Evolutionary conservation across 2,888 invertebrate species (phyloP).

Genomic region (Cheilosia scutellata): DNA sequence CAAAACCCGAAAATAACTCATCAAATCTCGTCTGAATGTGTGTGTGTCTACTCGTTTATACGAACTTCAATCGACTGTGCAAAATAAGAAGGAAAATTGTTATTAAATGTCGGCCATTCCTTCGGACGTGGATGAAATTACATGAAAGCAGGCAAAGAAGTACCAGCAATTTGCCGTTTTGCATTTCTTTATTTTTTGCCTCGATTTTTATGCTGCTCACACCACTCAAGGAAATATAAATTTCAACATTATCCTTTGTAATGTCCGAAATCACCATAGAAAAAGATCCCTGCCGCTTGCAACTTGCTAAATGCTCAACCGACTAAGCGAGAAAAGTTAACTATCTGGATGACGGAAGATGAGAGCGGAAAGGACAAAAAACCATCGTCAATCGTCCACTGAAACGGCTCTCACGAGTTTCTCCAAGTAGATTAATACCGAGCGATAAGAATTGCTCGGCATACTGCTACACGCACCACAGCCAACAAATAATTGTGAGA

Average conservation of each 20-base stretch:
- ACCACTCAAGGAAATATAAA: conserved; percentile 47
- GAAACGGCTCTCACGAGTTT: conserved; percentile 58
- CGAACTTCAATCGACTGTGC: neutral
- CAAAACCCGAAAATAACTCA: conserved; percentile 37
- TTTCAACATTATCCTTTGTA: conserved; percentile 68
- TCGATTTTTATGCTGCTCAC: conserved; percentile 24
- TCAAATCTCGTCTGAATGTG: neutral
- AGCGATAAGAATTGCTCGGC: conserved; percentile 50
- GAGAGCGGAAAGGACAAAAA: conserved; percentile 16
- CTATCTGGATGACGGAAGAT: conserved; percentile 59
- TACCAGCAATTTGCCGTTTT: conserved; percentile 54
- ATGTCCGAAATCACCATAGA: conserved; percentile 52
- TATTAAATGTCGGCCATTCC: conserved; percentile 59
- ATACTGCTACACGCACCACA: conserved; percentile 49
- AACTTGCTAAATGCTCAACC: conserved; percentile 18
- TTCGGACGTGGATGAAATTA: conserved; percentile 23
- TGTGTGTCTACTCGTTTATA: no score
- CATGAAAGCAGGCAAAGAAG: conserved; percentile 19
- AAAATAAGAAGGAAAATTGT: conserved; percentile 24
- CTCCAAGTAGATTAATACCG: conserved; percentile 65
- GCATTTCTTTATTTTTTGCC: conserved; percentile 31
- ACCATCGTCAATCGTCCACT: conserved; percentile 26
- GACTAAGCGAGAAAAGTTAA: conserved; percentile 36
- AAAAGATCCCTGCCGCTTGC: conserved; percentile 29
- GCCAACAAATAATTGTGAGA: conserved; percentile 50